Evolutionary conservation across 2,113 vertebrate species (phyloP), one percentile per base, ranked within the genome.

Genomic region (Pitta sordida): DNA sequence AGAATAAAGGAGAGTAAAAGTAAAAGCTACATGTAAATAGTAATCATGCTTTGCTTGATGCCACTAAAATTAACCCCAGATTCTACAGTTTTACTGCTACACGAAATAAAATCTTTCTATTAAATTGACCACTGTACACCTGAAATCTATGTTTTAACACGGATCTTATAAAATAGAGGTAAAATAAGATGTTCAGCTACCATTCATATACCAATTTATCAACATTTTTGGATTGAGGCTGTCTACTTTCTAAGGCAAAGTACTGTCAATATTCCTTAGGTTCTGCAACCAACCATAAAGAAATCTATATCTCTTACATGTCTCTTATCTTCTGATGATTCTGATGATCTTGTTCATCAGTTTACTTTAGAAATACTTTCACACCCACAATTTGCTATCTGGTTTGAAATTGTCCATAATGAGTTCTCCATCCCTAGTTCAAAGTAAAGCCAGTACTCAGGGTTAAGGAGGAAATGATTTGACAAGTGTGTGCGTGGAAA

Each of bases 381-480:
- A 4, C 93, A 91, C 36, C n/a, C 60, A 83, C 78, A 82, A 64
- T 91, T 87, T 80, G 23, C 46, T 80, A 46, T 15, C 68, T 77
- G 51, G 71, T 52, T 95, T 7, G 1, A 78, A 89, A 94, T 84
- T 46, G 70, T 58, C 76, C 3, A 1, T 94, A 88, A 93, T 88
- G 93, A 96, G 64, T 91, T 86, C 71, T 74, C 34, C 36, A 55
- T 67, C 46, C 30, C 34, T 67, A 81, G 67, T 93, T 96, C 90
- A 88, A 95, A 96, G 83, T 78, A 71, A 90, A 91, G n/a, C 39
- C 0, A 0, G 12, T 68, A 63, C 19, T 84, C 64, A 39, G 83
- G 73, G 88, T 88, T 93, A 64, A 30, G 64, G 39, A 88, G 37
- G 37, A 56, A 86, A 77, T 34, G 15, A 75, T 71, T 71, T 81